Evolutionary conservation across 1,140 invertebrate genomes (phyloP).

Genomic region (Pararge aegeria): DNA sequence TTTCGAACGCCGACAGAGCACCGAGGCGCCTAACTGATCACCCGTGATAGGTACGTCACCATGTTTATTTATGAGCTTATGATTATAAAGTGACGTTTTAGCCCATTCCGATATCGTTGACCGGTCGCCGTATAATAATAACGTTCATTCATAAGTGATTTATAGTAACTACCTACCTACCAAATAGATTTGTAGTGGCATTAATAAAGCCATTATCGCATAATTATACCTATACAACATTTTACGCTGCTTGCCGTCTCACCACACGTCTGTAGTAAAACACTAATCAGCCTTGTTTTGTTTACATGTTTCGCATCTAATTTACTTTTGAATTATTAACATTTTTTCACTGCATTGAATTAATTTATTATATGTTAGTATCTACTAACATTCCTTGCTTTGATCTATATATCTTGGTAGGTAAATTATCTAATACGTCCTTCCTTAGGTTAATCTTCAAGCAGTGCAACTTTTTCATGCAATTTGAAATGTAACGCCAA

Average conservation of each 20-base stretch:
- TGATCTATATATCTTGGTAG: background rate
- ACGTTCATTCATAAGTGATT: slow-evolving; percentile 74
- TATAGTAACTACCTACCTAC: slow-evolving; percentile 71
- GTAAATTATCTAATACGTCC: too few relatives aligned
- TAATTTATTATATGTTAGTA: slow-evolving; percentile 1
- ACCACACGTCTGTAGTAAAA: slow-evolving; percentile 67
- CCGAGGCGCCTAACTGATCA: slow-evolving; percentile 49
- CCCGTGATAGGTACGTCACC: slow-evolving; percentile 52
- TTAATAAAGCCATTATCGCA: slow-evolving; percentile 72
- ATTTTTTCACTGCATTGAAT: slow-evolving; percentile 24
- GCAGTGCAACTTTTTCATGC: too few relatives aligned
- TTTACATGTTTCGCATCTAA: slow-evolving; percentile 24
- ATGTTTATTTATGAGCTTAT: slow-evolving; percentile 77
- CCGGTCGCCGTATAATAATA: slow-evolving; percentile 68
- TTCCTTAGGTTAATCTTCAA: too few relatives aligned
- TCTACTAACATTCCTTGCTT: background rate
- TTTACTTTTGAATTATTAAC: slow-evolving; percentile 11
- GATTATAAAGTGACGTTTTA: slow-evolving; percentile 76
- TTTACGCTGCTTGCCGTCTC: slow-evolving; percentile 55
- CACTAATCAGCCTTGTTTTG: slow-evolving; percentile 49
- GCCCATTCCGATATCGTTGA: slow-evolving; percentile 72
- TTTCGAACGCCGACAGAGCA: too few relatives aligned
- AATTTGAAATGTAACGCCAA: too few relatives aligned
- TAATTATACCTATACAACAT: slow-evolving; percentile 74
- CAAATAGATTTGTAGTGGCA: slow-evolving; percentile 72